Conservation (phyloP, 2,113 vertebrate genomes). For the Benitochromis conjunctus region DNA sequence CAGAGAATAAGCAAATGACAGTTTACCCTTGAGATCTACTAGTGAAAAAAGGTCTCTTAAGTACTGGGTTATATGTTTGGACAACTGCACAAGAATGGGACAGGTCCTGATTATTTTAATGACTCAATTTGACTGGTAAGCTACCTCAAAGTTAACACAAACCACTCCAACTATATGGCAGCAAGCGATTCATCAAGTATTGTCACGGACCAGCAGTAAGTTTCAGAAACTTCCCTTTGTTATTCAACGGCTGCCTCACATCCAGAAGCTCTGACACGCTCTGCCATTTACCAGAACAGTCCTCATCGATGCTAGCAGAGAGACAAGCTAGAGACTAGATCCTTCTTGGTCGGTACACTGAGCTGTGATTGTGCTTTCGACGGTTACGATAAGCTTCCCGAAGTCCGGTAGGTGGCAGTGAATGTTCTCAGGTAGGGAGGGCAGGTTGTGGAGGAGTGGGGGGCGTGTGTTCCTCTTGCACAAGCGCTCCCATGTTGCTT, state of each 20-base stretch:
- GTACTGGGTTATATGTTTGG: background rate
- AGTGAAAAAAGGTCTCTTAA: background rate
- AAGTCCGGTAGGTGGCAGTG: slow-evolving; percentile 75
- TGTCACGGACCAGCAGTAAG: background rate
- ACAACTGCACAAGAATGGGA: background rate
- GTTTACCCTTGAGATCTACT: slow-evolving; percentile 26
- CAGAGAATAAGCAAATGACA: slow-evolving; percentile 11
- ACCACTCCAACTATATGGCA: background rate
- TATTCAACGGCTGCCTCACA: background rate
- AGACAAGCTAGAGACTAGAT: background rate
- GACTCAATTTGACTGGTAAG: background rate
- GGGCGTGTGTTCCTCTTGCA: slow-evolving; percentile 50
- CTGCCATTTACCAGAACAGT: background rate
- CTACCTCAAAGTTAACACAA: background rate
- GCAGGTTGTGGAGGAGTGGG: slow-evolving; percentile 30
- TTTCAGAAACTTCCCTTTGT: background rate
- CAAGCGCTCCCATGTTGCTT: slow-evolving; percentile 71
- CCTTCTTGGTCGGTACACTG: background rate
- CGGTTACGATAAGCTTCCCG: background rate
- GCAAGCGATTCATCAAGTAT: background rate
- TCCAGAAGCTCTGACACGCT: background rate
- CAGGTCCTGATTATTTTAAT: background rate
- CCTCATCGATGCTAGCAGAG: background rate
- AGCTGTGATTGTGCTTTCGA: background rate
- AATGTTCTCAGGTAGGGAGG: background rate